Percentiles rank a stretch among this genome's conserved stretches.
phyloP scores from a whole-genome alignment of 2,797 vertebrate species.

The Danio aesculapii region DNA sequence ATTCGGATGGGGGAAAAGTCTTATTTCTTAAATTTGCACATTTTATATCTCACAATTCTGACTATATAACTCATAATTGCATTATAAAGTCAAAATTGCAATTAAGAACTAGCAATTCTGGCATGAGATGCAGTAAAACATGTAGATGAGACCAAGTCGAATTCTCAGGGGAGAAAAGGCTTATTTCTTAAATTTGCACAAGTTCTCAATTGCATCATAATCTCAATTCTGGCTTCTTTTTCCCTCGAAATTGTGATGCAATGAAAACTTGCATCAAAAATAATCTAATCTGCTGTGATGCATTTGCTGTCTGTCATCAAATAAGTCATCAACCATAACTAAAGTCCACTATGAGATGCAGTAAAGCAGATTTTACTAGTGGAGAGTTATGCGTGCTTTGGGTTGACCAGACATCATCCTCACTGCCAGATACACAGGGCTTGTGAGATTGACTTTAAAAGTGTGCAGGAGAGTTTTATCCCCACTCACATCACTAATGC shows the following conservation, averaged over 20 bases:
- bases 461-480: slow-evolving; percentile 75
- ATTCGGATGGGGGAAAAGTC: no score
- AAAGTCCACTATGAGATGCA: not conserved
- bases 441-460: slow-evolving; percentile 71
- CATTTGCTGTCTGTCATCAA: not conserved
- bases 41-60: not conserved
- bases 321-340: not conserved
- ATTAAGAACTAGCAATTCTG: no score
- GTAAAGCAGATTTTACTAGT: slow-evolving; percentile 47
- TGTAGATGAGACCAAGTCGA: no score
- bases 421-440: slow-evolving; percentile 77
- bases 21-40: no score
- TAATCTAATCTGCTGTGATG: not conserved
- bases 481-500: slow-evolving; percentile 68
- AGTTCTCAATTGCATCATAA: no score
- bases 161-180: no score
- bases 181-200: no score
- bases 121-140: no score
- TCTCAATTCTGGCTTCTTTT: no score
- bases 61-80: no score
- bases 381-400: slow-evolving; percentile 72
- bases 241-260: not conserved
- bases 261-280: not conserved
- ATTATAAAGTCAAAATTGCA: no score
- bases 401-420: slow-evolving; percentile 80